These are phyloP conservation scores for Drosophila meridionalis DNA, from an alignment of 2,888 invertebrate genomes.

Conservation along the genomic window DNA sequence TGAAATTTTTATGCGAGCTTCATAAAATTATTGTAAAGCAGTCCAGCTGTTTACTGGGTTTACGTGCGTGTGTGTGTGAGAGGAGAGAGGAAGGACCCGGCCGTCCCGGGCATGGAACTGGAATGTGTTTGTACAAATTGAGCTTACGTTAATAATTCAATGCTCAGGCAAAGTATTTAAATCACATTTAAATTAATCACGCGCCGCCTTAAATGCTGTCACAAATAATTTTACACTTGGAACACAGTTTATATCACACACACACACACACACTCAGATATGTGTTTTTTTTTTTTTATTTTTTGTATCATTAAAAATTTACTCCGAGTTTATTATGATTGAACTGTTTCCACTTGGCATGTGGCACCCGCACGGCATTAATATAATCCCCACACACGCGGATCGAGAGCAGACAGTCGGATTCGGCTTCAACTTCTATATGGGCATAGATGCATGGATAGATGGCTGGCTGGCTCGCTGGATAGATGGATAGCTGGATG, in stretches of 20 bases:
- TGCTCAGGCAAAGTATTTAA: slow-evolving; percentile 57
- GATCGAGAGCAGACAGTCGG: slow-evolving; percentile 38
- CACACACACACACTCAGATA: slow-evolving; percentile 18
- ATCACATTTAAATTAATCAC: slow-evolving; percentile 67
- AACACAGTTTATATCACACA: slow-evolving; percentile 34
- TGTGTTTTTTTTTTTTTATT: slow-evolving; percentile 3
- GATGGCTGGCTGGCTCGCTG: neutral
- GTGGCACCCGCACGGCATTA: slow-evolving; percentile 65
- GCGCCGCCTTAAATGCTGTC: slow-evolving; percentile 46
- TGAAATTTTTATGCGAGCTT: slow-evolving; percentile 60
- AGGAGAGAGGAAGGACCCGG: neutral
- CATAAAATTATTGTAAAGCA: slow-evolving; percentile 61
- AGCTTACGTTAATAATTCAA: slow-evolving; percentile 62
- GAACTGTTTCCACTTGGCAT: slow-evolving; percentile 74
- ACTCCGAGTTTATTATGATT: slow-evolving; percentile 76
- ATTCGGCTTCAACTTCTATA: slow-evolving; percentile 32
- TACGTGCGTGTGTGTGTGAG: neutral
- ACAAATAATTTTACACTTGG: slow-evolving; percentile 51
- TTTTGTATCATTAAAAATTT: slow-evolving; percentile 65
- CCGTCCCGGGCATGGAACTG: neutral
- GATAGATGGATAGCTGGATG: neutral
- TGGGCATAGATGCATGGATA: slow-evolving; percentile 32
- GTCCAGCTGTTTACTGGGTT: neutral
- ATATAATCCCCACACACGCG: slow-evolving; percentile 53
- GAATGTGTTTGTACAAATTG: neutral